Base-by-base conservation (phyloP, 2,888 invertebrate species). In the Calameuta filiformis region DNA sequence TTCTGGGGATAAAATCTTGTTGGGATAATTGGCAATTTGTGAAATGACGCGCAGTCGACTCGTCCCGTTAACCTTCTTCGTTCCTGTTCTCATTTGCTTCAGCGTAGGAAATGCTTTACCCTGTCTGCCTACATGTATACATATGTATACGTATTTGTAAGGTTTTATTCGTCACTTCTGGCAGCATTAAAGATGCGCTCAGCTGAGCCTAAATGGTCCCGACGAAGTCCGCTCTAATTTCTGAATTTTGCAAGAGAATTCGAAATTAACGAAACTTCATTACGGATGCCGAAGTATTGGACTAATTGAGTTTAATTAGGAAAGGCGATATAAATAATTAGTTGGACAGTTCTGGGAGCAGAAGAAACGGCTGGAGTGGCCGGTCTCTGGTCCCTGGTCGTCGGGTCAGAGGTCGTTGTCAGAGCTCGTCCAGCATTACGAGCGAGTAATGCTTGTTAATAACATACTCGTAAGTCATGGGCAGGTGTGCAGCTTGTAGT, bases 381-480 rank as follows among this genome's bases (percentile, higher is more conserved):
- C 3, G 4, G 12, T 11, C 71, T 30, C 31, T 71, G 12, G 12
- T 71, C 71, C 2, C 31, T 23, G 23, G 0, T 12, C 35, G 12
- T 35, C 12, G 12, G 56, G 56, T 56, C 56, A 23, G 15, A 56
- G 56, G 23, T 56, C 56, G 23, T 1, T 6, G 56, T 56, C 56
- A 9, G 23, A 9, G 23, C 56, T 56, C 30, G 69, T 78, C 33
- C 68, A 69, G 12, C 31, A 11, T 30, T 35, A 74, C 74, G 15
- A 3, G 35, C 81, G 80, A 85, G 83, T 85, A 85, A 88, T 87
- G 83, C 82, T 82, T 81, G 84, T 86, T 88, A 87, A 88, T 88
- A 86, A 87, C 80, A 84, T 85, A 78, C 80, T 82, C 81, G 80
- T 82, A 82, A 84, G 80, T 77, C 81, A 77, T 79, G 77, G 83